phyloP scores from a whole-genome alignment of 2,888 invertebrate genomes.

The Tetragonisca angustula region DNA sequence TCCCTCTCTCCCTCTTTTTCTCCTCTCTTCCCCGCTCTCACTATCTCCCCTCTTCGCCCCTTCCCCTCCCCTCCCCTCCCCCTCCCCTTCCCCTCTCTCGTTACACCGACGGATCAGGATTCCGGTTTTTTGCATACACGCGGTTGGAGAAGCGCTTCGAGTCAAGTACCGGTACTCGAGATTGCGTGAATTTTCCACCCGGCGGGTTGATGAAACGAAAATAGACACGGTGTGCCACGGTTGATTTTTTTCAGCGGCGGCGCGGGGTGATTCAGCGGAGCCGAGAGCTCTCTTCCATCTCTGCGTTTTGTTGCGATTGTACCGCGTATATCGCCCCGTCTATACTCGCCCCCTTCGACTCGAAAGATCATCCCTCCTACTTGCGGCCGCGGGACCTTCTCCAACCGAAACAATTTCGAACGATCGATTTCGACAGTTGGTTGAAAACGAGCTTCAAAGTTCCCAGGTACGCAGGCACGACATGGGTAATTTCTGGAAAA shows the following conservation, averaged over 20 bases:
- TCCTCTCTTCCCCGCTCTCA: background rate
- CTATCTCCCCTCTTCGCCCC: background rate
- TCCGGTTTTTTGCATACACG: constrained; percentile 66
- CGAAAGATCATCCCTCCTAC: background rate
- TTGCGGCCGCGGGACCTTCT: background rate
- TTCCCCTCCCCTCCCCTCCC: background rate
- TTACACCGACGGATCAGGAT: constrained; percentile 47
- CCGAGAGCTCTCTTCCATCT: background rate
- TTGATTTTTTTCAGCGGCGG: constrained; percentile 44
- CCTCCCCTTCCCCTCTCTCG: constrained; percentile 2
- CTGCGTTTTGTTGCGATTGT: constrained; percentile 23
- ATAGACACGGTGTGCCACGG: constrained; percentile 50
- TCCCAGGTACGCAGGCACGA: too few relatives aligned
- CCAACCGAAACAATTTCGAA: background rate
- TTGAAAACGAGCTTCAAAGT: background rate
- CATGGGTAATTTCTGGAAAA: too few relatives aligned
- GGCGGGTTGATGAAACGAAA: constrained; percentile 65
- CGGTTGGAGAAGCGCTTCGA: constrained; percentile 56
- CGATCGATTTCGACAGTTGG: background rate
- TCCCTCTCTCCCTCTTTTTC: background rate
- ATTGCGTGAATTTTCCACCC: constrained; percentile 68
- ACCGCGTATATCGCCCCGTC: background rate
- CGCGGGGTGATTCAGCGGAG: constrained; percentile 23
- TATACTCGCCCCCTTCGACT: background rate
- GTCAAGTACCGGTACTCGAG: constrained; percentile 70